phyloP scores from a whole-genome alignment of 2,797 vertebrate species.

The Hemitrygon akajei region DNA sequence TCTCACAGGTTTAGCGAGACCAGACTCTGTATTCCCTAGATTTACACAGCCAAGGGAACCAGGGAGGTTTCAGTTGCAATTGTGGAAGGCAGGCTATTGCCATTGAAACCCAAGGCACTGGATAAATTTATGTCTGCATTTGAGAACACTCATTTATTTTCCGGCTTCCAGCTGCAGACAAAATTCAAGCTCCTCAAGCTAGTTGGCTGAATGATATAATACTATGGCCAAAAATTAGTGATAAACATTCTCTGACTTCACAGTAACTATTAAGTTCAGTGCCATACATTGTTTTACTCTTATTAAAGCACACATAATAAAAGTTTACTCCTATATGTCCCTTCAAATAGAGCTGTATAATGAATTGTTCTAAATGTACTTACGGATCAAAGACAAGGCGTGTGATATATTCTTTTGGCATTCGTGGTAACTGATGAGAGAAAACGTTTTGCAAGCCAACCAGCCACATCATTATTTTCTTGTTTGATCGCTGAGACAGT shows the following conservation, averaged over 20 bases:
- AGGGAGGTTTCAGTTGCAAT: too few relatives aligned
- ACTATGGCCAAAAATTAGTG: background rate
- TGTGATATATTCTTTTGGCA: conserved; percentile 99
- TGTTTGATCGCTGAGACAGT: conserved; percentile 90
- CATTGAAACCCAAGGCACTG: too few relatives aligned
- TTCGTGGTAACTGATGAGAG: conserved; percentile 92
- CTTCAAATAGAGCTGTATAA: background rate
- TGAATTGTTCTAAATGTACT: conserved; percentile 47
- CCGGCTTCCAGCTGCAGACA: background rate
- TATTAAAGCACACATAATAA: background rate
- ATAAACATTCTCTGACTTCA: background rate
- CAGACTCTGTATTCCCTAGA: too few relatives aligned
- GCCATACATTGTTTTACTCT: background rate
- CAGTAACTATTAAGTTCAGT: background rate
- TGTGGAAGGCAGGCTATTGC: too few relatives aligned
- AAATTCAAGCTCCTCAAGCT: background rate
- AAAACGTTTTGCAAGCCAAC: conserved; percentile 97
- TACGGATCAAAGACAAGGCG: conserved; percentile 96
- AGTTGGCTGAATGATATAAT: background rate
- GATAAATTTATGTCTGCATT: background rate
- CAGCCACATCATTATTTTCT: conserved; percentile 96
- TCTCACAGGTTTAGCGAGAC: too few relatives aligned
- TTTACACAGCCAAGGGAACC: too few relatives aligned
- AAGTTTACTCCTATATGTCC: background rate
- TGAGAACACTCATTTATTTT: background rate